phyloP scores from a whole-genome alignment of 2,888 invertebrate genomes.

The Fissipunctia ypsillon region DNA sequence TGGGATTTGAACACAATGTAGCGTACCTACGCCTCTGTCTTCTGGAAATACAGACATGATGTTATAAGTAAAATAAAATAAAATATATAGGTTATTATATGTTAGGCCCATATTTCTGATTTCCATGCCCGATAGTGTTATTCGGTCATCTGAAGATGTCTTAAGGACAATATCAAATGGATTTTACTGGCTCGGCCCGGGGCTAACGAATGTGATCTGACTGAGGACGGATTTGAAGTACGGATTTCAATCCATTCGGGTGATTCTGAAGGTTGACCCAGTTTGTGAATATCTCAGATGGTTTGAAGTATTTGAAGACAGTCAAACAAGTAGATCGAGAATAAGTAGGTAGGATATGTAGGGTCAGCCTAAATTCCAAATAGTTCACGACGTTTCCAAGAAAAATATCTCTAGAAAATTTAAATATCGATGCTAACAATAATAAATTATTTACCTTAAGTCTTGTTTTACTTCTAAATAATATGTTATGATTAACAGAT shows the following conservation, averaged over 20 bases:
- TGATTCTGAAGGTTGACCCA: conserved; percentile 33
- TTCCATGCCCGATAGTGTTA: background rate
- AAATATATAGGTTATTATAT: background rate
- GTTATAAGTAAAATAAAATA: background rate
- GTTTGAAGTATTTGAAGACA: conserved; percentile 1
- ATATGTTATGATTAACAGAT: background rate
- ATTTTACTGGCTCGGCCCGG: background rate
- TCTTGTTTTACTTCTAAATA: background rate
- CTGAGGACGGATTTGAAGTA: conserved; percentile 27
- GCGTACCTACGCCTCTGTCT: background rate
- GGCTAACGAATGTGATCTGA: conserved; percentile 40
- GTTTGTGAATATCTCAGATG: conserved; percentile 20
- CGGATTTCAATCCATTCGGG: conserved; percentile 35
- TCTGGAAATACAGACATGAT: background rate
- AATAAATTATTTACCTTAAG: background rate
- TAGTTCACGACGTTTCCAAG: background rate
- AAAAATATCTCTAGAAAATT: background rate
- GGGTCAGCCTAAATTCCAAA: background rate
- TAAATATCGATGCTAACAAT: background rate
- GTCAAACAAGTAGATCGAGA: background rate
- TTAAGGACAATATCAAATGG: conserved; percentile 26
- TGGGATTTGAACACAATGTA: background rate
- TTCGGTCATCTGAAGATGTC: background rate
- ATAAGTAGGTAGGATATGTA: background rate
- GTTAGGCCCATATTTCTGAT: conserved; percentile 10